Conservation (phyloP, 2,888 invertebrate species). For the Lycophotia porphyrea region DNA sequence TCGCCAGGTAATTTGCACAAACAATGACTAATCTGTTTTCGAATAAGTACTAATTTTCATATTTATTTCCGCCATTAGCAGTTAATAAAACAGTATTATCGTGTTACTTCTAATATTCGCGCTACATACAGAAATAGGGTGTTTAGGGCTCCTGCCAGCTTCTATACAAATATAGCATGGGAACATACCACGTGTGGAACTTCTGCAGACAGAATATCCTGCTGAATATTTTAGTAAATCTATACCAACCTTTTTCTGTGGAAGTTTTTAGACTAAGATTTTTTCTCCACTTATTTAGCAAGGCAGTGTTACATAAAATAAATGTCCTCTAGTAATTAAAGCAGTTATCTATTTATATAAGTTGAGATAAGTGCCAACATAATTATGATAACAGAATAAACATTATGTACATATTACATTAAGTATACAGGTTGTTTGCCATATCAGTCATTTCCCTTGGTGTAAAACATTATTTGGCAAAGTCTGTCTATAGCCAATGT, state of each 20-base stretch:
- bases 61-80: constrained; percentile 13
- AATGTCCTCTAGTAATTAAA: neutral
- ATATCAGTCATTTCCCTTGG: constrained; percentile 2
- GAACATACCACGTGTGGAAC: constrained; percentile 42
- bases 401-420: neutral
- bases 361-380: constrained; percentile 19
- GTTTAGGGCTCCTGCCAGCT: constrained; percentile 9
- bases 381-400: constrained; percentile 48
- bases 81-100: neutral
- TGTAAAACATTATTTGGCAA: constrained; percentile 1
- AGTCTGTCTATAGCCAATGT: neutral
- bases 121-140: no score
- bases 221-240: no score
- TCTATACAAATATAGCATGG: constrained; percentile 16
- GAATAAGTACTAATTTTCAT: constrained; percentile 15
- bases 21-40: constrained; percentile 59
- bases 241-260: no score
- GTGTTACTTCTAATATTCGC: neutral
- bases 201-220: no score
- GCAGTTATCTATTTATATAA: constrained; percentile 38
- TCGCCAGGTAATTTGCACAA: constrained; percentile 41
- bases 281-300: neutral
- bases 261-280: neutral
- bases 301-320: neutral
- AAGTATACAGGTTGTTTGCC: constrained; percentile 2